Percentiles rank a stretch among this genome's conserved stretches.
Evolutionary conservation across 2,113 vertebrate genomes (phyloP).

Genomic region (Solenodon paradoxus): DNA sequence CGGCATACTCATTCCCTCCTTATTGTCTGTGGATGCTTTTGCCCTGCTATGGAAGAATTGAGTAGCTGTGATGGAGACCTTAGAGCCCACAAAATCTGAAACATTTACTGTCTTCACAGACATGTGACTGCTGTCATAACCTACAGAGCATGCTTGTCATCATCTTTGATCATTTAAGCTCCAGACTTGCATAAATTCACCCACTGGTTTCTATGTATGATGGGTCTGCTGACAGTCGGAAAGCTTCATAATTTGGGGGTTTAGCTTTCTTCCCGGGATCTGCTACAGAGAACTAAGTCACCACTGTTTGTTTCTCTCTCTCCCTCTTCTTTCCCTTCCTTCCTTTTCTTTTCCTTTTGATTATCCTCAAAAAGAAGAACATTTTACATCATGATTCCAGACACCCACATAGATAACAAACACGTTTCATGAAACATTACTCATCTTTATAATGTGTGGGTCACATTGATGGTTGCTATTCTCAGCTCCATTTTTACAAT

Average conservation of each 20-base stretch:
- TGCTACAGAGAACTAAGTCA: background rate
- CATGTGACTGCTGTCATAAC: background rate
- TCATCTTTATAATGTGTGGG: background rate
- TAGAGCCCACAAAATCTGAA: background rate
- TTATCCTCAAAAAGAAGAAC: background rate
- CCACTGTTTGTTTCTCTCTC: background rate
- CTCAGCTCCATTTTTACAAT: background rate
- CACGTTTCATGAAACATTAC: background rate
- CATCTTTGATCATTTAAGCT: background rate
- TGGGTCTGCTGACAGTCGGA: background rate
- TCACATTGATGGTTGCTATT: background rate
- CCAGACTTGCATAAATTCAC: background rate
- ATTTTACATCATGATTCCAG: background rate
- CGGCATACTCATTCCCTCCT: background rate
- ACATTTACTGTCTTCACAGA: background rate
- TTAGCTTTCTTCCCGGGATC: background rate
- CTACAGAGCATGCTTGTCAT: background rate
- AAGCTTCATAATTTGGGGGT: background rate
- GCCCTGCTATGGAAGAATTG: background rate
- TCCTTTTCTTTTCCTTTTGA: background rate
- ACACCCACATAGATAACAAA: background rate
- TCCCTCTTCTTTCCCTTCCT: background rate
- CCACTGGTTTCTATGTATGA: background rate
- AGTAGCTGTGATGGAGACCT: background rate
- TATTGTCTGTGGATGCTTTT: background rate